Evolutionary conservation across 1,140 invertebrate species (phyloP).

Genomic region (Pemphigus obesinymphae): DNA sequence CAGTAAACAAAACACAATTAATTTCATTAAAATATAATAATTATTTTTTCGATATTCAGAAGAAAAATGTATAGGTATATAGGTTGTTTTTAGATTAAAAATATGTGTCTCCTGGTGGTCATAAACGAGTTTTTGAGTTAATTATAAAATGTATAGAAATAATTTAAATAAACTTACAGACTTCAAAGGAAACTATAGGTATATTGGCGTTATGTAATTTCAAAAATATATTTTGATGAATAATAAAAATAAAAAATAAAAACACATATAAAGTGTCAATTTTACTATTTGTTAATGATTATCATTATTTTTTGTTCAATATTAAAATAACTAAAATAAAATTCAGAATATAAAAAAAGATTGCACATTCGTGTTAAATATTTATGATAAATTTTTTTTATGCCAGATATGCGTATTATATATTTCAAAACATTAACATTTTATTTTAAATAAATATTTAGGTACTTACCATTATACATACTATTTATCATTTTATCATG

Average conservation of each 20-base stretch:
- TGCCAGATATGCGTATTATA: no score
- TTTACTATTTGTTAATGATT: neutral
- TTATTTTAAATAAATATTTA: neutral
- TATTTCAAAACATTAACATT: neutral
- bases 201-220: no score
- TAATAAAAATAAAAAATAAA: neutral
- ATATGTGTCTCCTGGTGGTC: neutral
- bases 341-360: neutral
- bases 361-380: no score
- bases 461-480: no score
- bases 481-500: neutral
- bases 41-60: neutral
- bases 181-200: neutral
- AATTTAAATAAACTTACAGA: neutral
- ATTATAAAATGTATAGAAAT: neutral
- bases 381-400: neutral
- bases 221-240: neutral
- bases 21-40: neutral
- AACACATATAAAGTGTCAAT: neutral
- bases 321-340: neutral
- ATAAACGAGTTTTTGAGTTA: neutral
- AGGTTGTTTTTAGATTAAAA: no score
- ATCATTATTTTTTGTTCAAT: neutral
- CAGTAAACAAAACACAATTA: neutral
- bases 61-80: no score